A percentile compares a stretch with the other conserved stretches of the same genome.
Evolutionary conservation across 2,888 invertebrate species (phyloP).

Genomic region (Sympetrum striolatum): DNA sequence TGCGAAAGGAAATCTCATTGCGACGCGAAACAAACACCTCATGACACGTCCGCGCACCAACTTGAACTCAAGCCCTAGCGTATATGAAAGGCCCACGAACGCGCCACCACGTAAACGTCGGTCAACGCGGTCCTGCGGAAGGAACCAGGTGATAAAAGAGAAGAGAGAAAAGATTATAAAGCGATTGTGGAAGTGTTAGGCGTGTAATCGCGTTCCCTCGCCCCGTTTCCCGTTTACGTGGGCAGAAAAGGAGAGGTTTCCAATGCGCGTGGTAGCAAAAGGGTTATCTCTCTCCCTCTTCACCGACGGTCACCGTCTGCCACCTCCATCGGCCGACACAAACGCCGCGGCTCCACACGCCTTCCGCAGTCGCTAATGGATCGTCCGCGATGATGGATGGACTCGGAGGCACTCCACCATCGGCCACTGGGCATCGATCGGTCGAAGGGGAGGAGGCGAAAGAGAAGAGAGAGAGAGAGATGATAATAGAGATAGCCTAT

Average conservation of each 20-base stretch:
- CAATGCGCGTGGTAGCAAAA: not conserved
- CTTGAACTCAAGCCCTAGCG: no score
- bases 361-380: constrained; percentile 41
- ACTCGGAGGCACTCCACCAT: not conserved
- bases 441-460: not conserved
- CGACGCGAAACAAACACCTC: no score
- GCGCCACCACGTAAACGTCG: no score
- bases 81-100: no score
- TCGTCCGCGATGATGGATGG: constrained; percentile 39
- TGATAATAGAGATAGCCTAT: not conserved
- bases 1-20: no score
- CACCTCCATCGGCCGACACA: not conserved
- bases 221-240: not conserved
- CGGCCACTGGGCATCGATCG: not conserved
- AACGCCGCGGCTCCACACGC: constrained; percentile 1
- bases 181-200: not conserved
- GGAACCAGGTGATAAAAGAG: not conserved
- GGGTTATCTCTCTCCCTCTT: not conserved
- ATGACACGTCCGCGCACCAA: no score
- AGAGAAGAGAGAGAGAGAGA: not conserved
- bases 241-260: not conserved
- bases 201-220: not conserved
- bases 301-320: not conserved
- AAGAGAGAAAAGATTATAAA: not conserved
- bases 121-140: not conserved